phyloP scores from a whole-genome alignment of 2,797 vertebrate genomes.

The Chaetophractus vellerosus region DNA sequence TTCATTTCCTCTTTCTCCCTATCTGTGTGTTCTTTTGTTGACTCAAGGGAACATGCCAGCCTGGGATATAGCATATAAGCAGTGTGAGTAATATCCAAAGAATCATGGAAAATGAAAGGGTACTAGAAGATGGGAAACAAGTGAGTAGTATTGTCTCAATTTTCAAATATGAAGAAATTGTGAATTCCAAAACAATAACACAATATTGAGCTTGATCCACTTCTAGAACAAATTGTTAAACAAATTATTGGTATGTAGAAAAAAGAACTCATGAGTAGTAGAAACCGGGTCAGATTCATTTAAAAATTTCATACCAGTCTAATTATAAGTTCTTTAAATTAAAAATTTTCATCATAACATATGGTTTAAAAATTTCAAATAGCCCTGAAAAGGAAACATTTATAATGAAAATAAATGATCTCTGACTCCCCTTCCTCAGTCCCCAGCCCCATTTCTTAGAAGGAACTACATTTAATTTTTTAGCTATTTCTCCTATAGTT shows the following conservation, averaged over 20 bases:
- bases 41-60: not conserved
- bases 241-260: not conserved
- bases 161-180: not conserved
- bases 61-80: not conserved
- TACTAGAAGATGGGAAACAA: not conserved
- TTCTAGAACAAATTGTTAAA: conserved; percentile 2
- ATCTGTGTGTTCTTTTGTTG: not conserved
- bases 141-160: not conserved
- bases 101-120: not conserved
- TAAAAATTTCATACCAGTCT: not conserved
- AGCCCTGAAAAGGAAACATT: not conserved
- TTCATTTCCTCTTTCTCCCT: not conserved
- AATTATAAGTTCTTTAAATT: not conserved
- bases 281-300: conserved; percentile 20
- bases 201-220: not conserved
- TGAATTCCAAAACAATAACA: not conserved
- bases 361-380: conserved; percentile 3
- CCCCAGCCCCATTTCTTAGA: not conserved
- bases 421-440: not conserved
- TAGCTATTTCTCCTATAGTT: not conserved
- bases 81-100: not conserved
- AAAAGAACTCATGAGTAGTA: not conserved
- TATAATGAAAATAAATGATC: conserved; percentile 11
- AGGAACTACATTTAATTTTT: not conserved
- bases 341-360: conserved; percentile 23